A percentile compares a stretch with the other conserved stretches of the same genome.
These are phyloP conservation scores for Tor tambroides DNA, from an alignment of 2,113 vertebrate species.

Conservation along the genomic window DNA sequence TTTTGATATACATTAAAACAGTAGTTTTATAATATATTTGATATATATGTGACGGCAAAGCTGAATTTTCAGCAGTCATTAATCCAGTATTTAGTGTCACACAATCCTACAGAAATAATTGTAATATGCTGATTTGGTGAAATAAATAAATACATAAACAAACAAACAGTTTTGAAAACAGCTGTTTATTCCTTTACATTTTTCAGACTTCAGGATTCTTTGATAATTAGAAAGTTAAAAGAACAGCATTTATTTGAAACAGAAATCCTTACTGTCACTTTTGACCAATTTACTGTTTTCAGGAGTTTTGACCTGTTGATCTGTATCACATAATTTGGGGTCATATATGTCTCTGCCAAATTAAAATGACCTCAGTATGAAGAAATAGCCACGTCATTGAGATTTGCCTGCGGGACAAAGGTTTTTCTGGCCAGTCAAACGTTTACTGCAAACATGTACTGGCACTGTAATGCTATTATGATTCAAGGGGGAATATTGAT, in stretches of 20 bases:
- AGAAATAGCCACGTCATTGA: neutral
- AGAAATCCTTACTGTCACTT: neutral
- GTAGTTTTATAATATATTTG: no score
- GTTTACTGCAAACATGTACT: neutral
- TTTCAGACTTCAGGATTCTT: neutral
- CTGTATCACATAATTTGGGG: neutral
- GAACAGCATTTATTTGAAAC: neutral
- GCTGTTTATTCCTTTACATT: neutral
- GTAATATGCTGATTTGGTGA: no score
- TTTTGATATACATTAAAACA: no score
- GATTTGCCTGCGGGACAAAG: neutral
- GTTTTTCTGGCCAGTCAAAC: neutral
- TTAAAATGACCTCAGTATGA: neutral
- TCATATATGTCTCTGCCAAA: neutral
- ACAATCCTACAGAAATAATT: no score
- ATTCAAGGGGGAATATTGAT: neutral
- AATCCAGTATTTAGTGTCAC: neutral
- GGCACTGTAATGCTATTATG: constrained; percentile 1
- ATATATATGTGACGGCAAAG: no score
- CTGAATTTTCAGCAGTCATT: no score
- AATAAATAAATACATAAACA: no score
- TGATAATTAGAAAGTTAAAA: neutral
- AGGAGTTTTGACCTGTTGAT: neutral
- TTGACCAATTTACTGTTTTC: neutral
- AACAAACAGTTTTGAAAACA: no score